phyloP scores from a whole-genome alignment of 2,113 vertebrate species.

The Cathartes aura region DNA sequence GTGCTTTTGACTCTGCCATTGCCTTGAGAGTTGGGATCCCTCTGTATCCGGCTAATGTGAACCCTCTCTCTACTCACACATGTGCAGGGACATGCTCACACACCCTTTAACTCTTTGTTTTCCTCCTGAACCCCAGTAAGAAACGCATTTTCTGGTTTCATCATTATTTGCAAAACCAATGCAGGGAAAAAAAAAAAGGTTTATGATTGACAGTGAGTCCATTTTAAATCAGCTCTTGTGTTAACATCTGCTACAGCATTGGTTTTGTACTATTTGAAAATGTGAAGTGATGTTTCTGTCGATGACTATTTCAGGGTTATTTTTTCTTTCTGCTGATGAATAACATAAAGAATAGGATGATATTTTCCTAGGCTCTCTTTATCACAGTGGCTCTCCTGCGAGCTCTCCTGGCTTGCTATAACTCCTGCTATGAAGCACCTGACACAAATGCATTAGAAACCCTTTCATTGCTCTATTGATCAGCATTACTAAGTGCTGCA shows the following conservation, averaged over 20 bases:
- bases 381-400: neutral
- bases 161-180: neutral
- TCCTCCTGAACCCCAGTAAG: neutral
- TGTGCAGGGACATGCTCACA: fast-evolving
- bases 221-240: neutral
- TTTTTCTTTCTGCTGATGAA: neutral
- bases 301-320: neutral
- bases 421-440: neutral
- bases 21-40: neutral
- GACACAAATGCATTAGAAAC: neutral
- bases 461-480: slow-evolving; percentile 1
- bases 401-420: neutral
- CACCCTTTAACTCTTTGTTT: neutral
- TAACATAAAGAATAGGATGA: neutral
- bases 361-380: neutral
- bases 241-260: neutral
- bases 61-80: neutral
- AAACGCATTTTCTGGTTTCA: neutral
- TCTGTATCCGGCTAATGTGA: neutral
- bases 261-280: neutral
- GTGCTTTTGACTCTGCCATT: neutral
- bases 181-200: neutral
- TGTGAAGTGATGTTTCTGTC: neutral
- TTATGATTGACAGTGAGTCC: neutral
- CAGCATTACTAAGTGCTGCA: neutral